Conservation (phyloP, 2,888 invertebrate genomes). For the Andrena dorsata region DNA sequence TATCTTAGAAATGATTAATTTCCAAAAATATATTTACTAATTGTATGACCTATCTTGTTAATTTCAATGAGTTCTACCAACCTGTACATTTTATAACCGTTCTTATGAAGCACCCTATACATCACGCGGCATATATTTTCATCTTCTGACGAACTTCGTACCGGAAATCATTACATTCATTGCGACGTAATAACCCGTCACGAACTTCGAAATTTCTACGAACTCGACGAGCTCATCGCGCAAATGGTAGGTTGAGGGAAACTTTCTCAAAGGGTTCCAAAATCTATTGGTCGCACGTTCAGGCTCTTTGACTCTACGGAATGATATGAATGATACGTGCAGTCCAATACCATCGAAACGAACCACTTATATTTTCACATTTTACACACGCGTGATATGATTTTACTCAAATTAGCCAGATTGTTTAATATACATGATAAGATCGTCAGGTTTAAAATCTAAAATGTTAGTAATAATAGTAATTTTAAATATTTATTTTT, state of each 20-base stretch:
- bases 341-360: neutral
- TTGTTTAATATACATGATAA: too few species aligned
- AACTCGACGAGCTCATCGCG: conserved; percentile 18
- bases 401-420: too few species aligned
- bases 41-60: too few species aligned
- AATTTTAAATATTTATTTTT: too few species aligned
- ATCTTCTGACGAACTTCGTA: neutral
- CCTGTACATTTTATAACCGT: too few species aligned
- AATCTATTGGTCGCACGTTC: conserved; percentile 35
- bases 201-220: conserved; percentile 31
- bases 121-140: conserved; percentile 1
- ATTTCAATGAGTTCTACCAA: too few species aligned
- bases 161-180: conserved; percentile 34
- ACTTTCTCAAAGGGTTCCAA: conserved; percentile 28
- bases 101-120: too few species aligned
- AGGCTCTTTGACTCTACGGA: conserved; percentile 16
- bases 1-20: too few species aligned
- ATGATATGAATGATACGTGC: neutral
- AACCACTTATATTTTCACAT: conserved; percentile 13
- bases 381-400: neutral
- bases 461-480: too few species aligned
- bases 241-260: neutral
- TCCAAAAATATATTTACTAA: too few species aligned
- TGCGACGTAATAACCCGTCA: conserved; percentile 29
- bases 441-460: too few species aligned